Percentiles rank a stretch among this genome's conserved stretches.
Evolutionary conservation across 2,888 invertebrate species (phyloP).

Genomic region (Pseudoips prasinana): DNA sequence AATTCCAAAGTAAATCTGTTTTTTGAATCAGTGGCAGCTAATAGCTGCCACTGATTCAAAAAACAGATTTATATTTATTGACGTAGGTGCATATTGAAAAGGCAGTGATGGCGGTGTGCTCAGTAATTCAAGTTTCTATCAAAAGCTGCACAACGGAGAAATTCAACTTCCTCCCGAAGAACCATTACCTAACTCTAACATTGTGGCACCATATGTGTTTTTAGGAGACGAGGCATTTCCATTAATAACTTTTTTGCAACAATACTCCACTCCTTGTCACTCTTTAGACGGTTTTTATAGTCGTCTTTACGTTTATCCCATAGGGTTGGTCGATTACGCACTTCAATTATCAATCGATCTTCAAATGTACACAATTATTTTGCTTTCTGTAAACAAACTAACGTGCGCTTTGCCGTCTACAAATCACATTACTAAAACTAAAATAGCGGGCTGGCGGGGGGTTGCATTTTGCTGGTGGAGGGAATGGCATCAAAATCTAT

Average conservation of each 20-base stretch:
- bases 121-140: slow-evolving; percentile 20
- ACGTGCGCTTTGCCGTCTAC: no score
- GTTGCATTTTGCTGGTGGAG: no score
- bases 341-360: slow-evolving; percentile 2
- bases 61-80: slow-evolving; percentile 21
- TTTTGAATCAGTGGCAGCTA: no score
- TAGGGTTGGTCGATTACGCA: slow-evolving; percentile 2
- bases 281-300: slow-evolving; percentile 23
- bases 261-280: slow-evolving; percentile 20
- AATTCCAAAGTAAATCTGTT: no score
- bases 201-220: slow-evolving; percentile 18
- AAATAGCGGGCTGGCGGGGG: no score
- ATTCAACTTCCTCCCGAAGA: slow-evolving; percentile 20
- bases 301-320: slow-evolving; percentile 25
- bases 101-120: slow-evolving; percentile 19
- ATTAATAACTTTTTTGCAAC: slow-evolving; percentile 12
- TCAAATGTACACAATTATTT: slow-evolving; percentile 3
- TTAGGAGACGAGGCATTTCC: slow-evolving; percentile 18
- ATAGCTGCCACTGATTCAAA: slow-evolving; percentile 23
- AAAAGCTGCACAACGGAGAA: slow-evolving; percentile 18
- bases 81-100: slow-evolving; percentile 21
- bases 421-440: no score
- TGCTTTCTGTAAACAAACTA: no score
- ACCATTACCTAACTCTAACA: slow-evolving; percentile 18
- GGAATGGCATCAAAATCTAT: no score